phyloP scores from a whole-genome alignment of 2,888 invertebrate species.

The Aphodius granarius region DNA sequence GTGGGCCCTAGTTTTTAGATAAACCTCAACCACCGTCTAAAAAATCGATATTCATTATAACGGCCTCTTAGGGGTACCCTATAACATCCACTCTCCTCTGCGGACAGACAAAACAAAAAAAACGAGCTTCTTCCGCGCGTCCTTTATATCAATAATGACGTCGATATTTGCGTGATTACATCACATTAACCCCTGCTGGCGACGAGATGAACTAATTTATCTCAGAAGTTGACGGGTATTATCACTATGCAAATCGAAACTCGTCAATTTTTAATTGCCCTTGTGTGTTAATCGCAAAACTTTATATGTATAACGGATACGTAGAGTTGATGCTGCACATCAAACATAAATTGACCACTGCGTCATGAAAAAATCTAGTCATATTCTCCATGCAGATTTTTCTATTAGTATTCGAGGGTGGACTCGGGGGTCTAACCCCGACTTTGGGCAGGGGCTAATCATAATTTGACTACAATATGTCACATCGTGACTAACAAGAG shows the following conservation, averaged over 20 bases:
- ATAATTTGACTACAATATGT: slow-evolving; percentile 37
- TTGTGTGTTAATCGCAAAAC: too few relatives aligned
- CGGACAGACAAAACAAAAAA: neutral
- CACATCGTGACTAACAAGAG: slow-evolving; percentile 37
- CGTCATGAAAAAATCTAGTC: neutral
- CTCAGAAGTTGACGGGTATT: neutral
- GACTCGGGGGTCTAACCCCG: neutral
- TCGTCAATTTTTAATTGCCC: neutral
- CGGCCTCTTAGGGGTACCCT: neutral
- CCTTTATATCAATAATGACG: neutral
- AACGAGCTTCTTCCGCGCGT: slow-evolving; percentile 22
- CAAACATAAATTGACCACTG: too few relatives aligned
- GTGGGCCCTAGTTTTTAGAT: slow-evolving; percentile 27
- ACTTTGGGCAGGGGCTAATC: slow-evolving; percentile 29
- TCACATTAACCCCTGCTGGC: slow-evolving; percentile 22
- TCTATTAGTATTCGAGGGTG: slow-evolving; percentile 23
- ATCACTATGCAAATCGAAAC: neutral
- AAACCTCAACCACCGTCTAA: slow-evolving; percentile 26
- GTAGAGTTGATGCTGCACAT: too few relatives aligned
- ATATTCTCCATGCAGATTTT: slow-evolving; percentile 25
- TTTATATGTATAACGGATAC: too few relatives aligned
- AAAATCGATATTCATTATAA: slow-evolving; percentile 34
- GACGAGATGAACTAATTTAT: slow-evolving; percentile 25
- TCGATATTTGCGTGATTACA: slow-evolving; percentile 17
- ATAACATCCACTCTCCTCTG: neutral